Percentiles rank a stretch among this genome's conserved stretches.
These are phyloP conservation scores for Caenorhabditis sp. DNA, from an alignment of 2,888 invertebrate species.

Conservation along the genomic window DNA sequence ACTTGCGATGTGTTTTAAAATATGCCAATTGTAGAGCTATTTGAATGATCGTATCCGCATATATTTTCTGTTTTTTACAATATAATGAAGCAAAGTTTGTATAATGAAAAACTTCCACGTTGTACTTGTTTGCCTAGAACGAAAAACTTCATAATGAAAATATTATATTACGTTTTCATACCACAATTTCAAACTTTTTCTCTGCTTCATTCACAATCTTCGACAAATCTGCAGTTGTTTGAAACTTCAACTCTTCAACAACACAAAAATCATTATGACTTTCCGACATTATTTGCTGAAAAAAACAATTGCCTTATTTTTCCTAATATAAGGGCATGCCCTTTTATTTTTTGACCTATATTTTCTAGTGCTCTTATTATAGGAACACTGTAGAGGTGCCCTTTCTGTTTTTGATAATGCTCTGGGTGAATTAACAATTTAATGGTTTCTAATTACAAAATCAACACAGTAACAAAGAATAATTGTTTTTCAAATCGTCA, in stretches of 20 bases:
- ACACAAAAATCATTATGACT: background rate
- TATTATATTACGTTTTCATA: constrained; percentile 4
- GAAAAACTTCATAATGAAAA: background rate
- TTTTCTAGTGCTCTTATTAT: too few relatives aligned
- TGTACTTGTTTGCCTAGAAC: constrained; percentile 21
- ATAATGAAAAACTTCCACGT: constrained; percentile 26
- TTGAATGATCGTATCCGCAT: constrained; percentile 78
- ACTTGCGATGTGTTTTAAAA: constrained; percentile 73
- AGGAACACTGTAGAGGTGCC: too few relatives aligned
- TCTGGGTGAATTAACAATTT: too few relatives aligned
- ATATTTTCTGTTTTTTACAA: constrained; percentile 70
- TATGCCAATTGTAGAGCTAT: constrained; percentile 77
- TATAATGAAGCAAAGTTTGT: constrained; percentile 19
- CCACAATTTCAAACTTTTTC: constrained; percentile 60
- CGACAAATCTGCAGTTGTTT: constrained; percentile 17
- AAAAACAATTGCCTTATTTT: too few relatives aligned
- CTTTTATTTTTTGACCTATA: too few relatives aligned
- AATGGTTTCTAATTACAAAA: too few relatives aligned
- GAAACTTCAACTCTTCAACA: constrained; percentile 22
- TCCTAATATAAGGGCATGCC: too few relatives aligned
- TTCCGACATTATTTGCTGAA: background rate
- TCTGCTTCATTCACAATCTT: constrained; percentile 62
- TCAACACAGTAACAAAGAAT: too few relatives aligned
- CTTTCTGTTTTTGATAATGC: too few relatives aligned
- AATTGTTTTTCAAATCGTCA: too few relatives aligned